Evolutionary conservation across 2,797 vertebrate genomes (phyloP), one percentile per base, ranked within the genome.

Genomic region (Tragopan temminckii): DNA sequence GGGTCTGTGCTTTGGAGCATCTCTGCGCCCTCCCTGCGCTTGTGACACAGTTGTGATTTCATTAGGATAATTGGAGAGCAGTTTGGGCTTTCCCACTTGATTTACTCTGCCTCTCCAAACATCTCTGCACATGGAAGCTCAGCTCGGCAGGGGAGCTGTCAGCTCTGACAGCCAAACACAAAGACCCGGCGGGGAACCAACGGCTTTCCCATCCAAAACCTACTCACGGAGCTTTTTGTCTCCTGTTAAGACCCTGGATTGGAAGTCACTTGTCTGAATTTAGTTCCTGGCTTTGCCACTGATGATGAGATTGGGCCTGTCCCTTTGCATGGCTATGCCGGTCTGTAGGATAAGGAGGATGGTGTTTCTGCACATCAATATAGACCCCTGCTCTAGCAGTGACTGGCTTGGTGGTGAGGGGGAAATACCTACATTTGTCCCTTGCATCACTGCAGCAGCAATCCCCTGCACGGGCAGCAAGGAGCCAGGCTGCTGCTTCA

Each of bases 31-130:
- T 43, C 63, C 38, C 59, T 25, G 50, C 5, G 45, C 72, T 69
- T 52, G 2, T 91, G 92, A 82, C 64, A 74, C 76, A 76, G 11
- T 33, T 91, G 38, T 87, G 92, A 79, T 93, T 91, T 95, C 77
- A 85, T 86, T 53, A 79, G 89, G 89, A 40, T 94, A 89, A 94
- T 7, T 85, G 74, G 81, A 80, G 66, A 89, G 77, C 50, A 35
- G 35, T 79, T 36, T 4, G 3, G 38, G 43, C 48, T 86, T 82
- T 85, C 40, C 63, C 5, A 4, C 38, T 77, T 83, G 67, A 62
- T 71, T 62, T 74, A 21, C 36, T 40, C 69, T 75, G 66, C 27
- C 23, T 80, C n/a, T 55, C 27, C 71, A 75, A 0, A 33, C 48
- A 16, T 67, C 25, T 74, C 43, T 64, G 68, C 55, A 11, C 25